A percentile compares a stretch with the other conserved stretches of the same genome.
phyloP scores from a whole-genome alignment of 2,113 vertebrate species.

The Paracanthobrama guichenoti region DNA sequence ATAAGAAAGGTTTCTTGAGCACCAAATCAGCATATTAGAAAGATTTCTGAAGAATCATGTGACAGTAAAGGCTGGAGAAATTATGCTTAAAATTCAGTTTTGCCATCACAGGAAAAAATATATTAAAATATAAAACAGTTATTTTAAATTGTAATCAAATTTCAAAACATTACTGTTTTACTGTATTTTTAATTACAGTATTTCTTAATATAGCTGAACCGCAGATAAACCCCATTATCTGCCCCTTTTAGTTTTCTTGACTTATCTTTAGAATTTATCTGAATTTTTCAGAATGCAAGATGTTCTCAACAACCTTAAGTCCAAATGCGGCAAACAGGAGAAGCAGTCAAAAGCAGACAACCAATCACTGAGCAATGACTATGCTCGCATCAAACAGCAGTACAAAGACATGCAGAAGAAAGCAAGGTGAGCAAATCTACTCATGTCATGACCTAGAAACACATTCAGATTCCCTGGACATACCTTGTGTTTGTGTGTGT shows the following conservation, averaged over 20 bases:
- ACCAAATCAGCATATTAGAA: neutral
- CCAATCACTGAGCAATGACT: constrained; percentile 64
- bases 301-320: constrained; percentile 67
- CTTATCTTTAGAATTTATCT: neutral
- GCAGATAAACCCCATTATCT: too few relatives aligned
- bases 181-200: too few relatives aligned
- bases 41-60: neutral
- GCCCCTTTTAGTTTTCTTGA: too few relatives aligned
- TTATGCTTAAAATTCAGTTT: too few relatives aligned
- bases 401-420: constrained; percentile 77
- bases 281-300: constrained; percentile 71
- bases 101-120: too few relatives aligned
- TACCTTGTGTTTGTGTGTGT: neutral
- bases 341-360: constrained; percentile 73
- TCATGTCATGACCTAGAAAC: neutral
- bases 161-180: too few relatives aligned
- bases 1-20: neutral
- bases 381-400: constrained; percentile 68
- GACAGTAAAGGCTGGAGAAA: neutral
- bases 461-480: neutral
- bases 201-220: too few relatives aligned
- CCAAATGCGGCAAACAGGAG: constrained; percentile 65
- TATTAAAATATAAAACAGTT: too few relatives aligned
- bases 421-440: constrained; percentile 71
- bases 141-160: too few relatives aligned